Percentiles rank a stretch among this genome's conserved stretches.
Evolutionary conservation across 1,140 invertebrate species (phyloP).

Genomic region (Oreohelix idahoensis): DNA sequence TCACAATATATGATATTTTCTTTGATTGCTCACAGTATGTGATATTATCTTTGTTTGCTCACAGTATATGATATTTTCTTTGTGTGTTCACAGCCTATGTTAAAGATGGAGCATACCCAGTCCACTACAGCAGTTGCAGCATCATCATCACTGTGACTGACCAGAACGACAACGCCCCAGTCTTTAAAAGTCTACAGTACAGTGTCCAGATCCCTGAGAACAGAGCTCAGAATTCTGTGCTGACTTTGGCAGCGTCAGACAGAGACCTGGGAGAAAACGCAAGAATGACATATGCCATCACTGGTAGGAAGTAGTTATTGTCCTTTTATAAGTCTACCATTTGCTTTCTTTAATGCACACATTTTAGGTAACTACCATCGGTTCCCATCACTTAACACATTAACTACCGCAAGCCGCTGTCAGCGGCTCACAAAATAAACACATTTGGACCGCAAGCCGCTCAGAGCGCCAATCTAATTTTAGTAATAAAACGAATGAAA

Average conservation of each 20-base stretch:
- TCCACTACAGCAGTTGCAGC: slow-evolving; percentile 59
- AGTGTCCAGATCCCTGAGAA: slow-evolving; percentile 58
- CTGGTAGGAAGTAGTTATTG: slow-evolving; percentile 78
- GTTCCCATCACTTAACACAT: no score
- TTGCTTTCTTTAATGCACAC: no score
- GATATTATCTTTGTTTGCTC: neutral
- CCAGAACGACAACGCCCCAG: slow-evolving; percentile 59
- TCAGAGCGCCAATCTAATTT: no score
- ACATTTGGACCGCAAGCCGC: no score
- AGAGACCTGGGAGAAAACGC: slow-evolving; percentile 88
- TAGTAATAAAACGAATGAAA: no score
- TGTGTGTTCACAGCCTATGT: slow-evolving; percentile 62
- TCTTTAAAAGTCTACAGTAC: slow-evolving; percentile 49
- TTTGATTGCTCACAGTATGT: no score
- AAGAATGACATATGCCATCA: slow-evolving; percentile 91
- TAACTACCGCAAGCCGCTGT: no score
- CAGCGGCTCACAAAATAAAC: no score
- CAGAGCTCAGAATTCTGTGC: slow-evolving; percentile 79
- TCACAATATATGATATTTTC: no score
- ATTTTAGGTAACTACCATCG: no score
- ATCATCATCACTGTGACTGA: slow-evolving; percentile 57
- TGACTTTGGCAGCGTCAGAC: slow-evolving; percentile 80
- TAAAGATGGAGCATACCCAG: slow-evolving; percentile 66
- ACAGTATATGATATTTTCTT: neutral
- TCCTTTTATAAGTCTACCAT: no score